These are phyloP conservation scores for Rhabditoides inermis DNA, from an alignment of 2,888 invertebrate genomes.

Conservation along the genomic window DNA sequence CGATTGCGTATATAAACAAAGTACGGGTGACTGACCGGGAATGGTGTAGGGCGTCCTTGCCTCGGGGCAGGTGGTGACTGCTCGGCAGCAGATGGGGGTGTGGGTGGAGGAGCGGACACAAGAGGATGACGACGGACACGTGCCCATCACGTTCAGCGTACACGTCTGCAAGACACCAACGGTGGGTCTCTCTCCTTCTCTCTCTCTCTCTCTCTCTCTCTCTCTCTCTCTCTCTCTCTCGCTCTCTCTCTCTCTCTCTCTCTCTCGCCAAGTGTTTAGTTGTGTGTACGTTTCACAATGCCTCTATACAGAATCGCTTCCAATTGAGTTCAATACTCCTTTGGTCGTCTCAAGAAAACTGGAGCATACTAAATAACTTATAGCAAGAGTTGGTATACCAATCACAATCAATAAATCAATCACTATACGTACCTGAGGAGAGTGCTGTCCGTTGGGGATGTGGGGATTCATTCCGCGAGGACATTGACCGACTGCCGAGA, in stretches of 20 bases:
- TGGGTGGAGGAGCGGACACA: conserved; percentile 45
- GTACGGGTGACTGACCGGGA: conserved; percentile 30
- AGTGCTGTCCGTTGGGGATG: conserved; percentile 24
- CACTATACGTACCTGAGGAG: conserved; percentile 18
- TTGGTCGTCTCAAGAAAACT: no score
- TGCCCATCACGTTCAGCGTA: conserved; percentile 30
- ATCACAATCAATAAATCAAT: neutral
- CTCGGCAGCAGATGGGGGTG: conserved; percentile 45
- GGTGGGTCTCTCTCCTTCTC: no score
- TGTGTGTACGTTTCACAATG: no score
- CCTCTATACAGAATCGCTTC: no score
- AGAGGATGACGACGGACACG: conserved; percentile 42
- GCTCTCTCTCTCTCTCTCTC: no score
- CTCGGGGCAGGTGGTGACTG: conserved; percentile 39
- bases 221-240: no score
- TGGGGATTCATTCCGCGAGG: conserved; percentile 47
- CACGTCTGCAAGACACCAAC: conserved; percentile 27
- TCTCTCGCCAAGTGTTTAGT: no score
- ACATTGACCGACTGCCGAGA: conserved; percentile 40
- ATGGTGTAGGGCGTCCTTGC: conserved; percentile 44
- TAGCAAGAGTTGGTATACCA: neutral
- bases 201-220: no score
- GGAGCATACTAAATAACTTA: neutral
- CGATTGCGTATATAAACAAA: no score
- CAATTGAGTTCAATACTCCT: no score